Percentiles rank a stretch among this genome's conserved stretches.
Conservation (phyloP, 2,113 vertebrate species). For the Dendropsophus ebraccatus region DNA sequence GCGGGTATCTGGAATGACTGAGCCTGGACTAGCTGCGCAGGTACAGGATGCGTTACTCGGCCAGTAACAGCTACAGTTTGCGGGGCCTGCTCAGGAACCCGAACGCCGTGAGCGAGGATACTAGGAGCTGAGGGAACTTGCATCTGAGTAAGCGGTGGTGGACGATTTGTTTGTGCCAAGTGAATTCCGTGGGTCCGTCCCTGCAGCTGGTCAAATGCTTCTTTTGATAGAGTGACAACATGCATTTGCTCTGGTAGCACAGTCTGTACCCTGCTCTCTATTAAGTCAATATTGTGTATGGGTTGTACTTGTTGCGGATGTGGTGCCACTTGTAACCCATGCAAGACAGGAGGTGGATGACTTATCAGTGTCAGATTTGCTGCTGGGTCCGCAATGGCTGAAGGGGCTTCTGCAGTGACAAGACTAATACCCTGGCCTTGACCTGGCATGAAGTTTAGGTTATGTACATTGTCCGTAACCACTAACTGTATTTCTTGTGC, state of each 20-base stretch:
- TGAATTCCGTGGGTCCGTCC: constrained; percentile 70
- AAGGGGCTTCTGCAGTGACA: constrained; percentile 73
- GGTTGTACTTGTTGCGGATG: constrained; percentile 76
- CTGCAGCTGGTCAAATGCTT: constrained; percentile 86
- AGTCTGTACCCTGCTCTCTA: constrained; percentile 76
- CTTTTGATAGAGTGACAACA: constrained; percentile 90
- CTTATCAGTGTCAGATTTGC: constrained; percentile 82
- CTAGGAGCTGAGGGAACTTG: constrained; percentile 68
- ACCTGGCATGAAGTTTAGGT: constrained; percentile 82
- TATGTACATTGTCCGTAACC: constrained; percentile 82
- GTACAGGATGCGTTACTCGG: constrained; percentile 67
- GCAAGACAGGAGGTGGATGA: constrained; percentile 78
- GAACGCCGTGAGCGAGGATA: constrained; percentile 66
- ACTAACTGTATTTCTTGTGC: constrained; percentile 92
- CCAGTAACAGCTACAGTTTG: constrained; percentile 75
- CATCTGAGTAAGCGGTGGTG: constrained; percentile 70
- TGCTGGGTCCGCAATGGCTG: constrained; percentile 68
- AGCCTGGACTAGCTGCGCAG: constrained; percentile 72
- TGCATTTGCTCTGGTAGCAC: constrained; percentile 86
- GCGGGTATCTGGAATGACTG: constrained; percentile 82
- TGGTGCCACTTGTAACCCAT: constrained; percentile 80
- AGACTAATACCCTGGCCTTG: constrained; percentile 86
- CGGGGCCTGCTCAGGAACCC: constrained; percentile 68
- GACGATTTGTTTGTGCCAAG: constrained; percentile 66
- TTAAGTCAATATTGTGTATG: constrained; percentile 80